These are phyloP conservation scores for Bufo gargarizans DNA, from an alignment of 2,113 vertebrate genomes.

Conservation along the genomic window DNA sequence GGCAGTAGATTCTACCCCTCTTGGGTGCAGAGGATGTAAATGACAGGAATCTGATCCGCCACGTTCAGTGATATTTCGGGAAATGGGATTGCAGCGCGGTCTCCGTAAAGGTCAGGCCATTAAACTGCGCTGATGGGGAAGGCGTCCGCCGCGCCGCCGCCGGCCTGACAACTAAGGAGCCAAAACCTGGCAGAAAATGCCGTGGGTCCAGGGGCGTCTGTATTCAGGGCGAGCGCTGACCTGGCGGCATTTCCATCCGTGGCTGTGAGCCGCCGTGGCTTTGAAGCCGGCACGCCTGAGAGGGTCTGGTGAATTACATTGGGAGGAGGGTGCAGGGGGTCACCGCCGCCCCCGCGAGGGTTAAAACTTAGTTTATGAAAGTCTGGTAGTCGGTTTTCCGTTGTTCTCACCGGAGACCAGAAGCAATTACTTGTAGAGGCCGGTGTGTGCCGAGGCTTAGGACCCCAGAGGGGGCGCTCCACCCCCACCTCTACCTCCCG, in stretches of 20 bases:
- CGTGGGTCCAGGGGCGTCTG: neutral
- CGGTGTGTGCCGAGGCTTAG: neutral
- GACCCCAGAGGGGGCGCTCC: neutral
- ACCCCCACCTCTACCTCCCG: neutral
- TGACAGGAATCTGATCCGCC: no score
- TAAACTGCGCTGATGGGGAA: neutral
- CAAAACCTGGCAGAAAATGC: neutral
- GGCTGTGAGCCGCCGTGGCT: neutral
- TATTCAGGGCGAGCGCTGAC: slow-evolving; percentile 55
- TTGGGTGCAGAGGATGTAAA: no score
- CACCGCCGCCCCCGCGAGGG: neutral
- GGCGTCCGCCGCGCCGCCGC: neutral
- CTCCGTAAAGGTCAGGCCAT: slow-evolving; percentile 29
- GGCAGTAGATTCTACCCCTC: no score
- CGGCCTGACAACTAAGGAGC: slow-evolving; percentile 49
- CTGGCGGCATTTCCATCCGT: slow-evolving; percentile 57
- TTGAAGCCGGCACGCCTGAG: slow-evolving; percentile 59
- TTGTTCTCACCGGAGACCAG: slow-evolving; percentile 51
- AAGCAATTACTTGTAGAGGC: slow-evolving; percentile 59
- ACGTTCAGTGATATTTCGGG: slow-evolving; percentile 15
- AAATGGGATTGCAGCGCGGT: neutral
- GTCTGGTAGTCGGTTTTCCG: slow-evolving; percentile 39
- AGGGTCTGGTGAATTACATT: slow-evolving; percentile 50
- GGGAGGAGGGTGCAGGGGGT: slow-evolving; percentile 47
- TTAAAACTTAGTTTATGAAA: slow-evolving; percentile 62